Evolutionary conservation across 2,113 vertebrate species (phyloP), one percentile per base, ranked within the genome.

Genomic region (Acrocephalus kingi): DNA sequence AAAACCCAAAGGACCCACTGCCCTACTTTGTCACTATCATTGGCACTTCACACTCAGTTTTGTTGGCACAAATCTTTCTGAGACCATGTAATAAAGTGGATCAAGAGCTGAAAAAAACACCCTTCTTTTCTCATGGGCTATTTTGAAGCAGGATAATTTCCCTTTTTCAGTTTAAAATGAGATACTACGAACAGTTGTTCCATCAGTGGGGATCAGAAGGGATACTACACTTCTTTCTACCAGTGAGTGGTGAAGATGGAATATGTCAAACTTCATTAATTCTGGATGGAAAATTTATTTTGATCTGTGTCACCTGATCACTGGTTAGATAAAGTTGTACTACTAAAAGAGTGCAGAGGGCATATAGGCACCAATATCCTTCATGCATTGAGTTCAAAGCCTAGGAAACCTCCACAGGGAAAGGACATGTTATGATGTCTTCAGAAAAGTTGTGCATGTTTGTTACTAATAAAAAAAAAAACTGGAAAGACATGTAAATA

Each of bases 1-100:
- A 77, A 82, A 78, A 87, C 88, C 84, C 78, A 80, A 89, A 84
- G 56, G 76, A 95, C 93, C 82, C 81, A 82, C 54, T 96, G 96
- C 89, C 96, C 96, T 94, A 93, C 71, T 95, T 96, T 54, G 73
- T 77, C 2, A 0, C 87, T 89, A 10, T 93, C 68, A 27, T 15
- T 94, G 77, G 56, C 69, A 49, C 52, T 80, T 49, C 68, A 64
- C 76, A 89, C 75, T 68, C 51, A 77, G 37, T 37, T 85, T 95
- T 67, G 20, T 79, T 95, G 87, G 90, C 96, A 80, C 56, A 82
- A 49, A 21, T 64, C 79, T 95, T 84, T 80, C 56, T 73, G 45
- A 71, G 21, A 54, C 55, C 64, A 30, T 51, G 62, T 58, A 86
- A 39, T 58, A 58, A 96, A 91, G 48, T 41, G 27, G 33, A 90